Base-by-base conservation (phyloP, 2,888 invertebrate species). In the Galerucella nymphaeae region DNA sequence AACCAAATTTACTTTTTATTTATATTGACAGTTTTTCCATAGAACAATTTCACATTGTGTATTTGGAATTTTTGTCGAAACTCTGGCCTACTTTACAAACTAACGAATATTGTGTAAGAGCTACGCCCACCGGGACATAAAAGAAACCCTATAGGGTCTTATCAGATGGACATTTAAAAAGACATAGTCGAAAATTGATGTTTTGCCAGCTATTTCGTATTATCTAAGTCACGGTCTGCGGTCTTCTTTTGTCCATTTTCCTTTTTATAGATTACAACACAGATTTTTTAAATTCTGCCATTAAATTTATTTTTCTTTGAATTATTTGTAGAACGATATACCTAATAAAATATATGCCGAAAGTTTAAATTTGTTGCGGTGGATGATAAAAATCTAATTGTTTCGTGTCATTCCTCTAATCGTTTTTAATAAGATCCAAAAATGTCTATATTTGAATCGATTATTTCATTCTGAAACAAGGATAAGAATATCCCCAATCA, bases 131-230 rank as follows among this genome's bases (percentile, higher is more conserved):
- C 18, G 71, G 55, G 71, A 71, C 70, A 62, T 74, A 71, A 76
- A 77, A 72, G 78, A 72, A 75, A 74, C 79, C 81, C 82, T 75
- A 76, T 77, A 74, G 82, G 75, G 79, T 62, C 74, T 83, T 83
- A 83, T 83, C 83, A 75, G 79, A 80, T 80, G 74, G 61, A 68
- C 75, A 76, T 74, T 18, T 62, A 45, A 70, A 79, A 74, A 76
- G 81, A 83, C 83, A 83, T 76, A 76, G 75, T 78, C 76, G 82
- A 83, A 81, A 84, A 84, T 82, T 83, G 83, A 83, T 84, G 83
- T 84, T 84, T 84, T 82, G 83, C 82, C 84, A 83, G 83, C 82
- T 83, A 80, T 82, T 80, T 78, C 72, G 66, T 70, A 71, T 70
- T 74, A 76, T 77, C 68, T 61, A 66, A 67, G 68, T 70, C 72